Conservation (phyloP, 2,113 vertebrate genomes). For the Lasiurus cinereus region DNA sequence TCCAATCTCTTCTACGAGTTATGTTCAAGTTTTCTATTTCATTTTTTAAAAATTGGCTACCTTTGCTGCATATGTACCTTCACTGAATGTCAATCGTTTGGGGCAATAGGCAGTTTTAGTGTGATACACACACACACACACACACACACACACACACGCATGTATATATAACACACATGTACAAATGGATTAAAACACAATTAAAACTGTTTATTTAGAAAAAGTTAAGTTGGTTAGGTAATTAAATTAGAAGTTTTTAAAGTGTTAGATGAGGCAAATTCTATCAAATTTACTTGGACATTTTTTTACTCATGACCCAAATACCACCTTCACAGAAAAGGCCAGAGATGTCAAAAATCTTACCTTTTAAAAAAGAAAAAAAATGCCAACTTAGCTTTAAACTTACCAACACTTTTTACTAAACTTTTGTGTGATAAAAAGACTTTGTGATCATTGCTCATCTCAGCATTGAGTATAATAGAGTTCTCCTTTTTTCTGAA, state of each 20-base stretch:
- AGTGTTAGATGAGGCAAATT: neutral
- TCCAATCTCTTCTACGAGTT: neutral
- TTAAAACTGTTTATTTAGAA: neutral
- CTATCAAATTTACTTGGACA: neutral
- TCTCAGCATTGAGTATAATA: neutral
- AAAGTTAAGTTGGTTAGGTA: conserved; percentile 5
- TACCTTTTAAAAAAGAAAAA: conserved; percentile 40
- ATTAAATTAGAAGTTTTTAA: neutral
- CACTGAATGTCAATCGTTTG: neutral
- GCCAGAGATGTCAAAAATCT: neutral
- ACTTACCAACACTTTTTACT: neutral
- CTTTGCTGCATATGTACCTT: neutral
- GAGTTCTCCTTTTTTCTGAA: neutral
- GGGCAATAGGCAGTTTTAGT: neutral
- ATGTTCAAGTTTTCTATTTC: neutral
- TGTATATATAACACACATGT: neutral
- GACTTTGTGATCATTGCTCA: neutral
- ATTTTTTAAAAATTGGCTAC: neutral
- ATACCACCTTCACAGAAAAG: neutral
- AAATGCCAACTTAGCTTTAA: conserved; percentile 32
- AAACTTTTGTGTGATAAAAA: neutral
- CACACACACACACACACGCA: neutral
- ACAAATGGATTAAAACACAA: neutral
- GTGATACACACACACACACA: neutral
- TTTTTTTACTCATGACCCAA: neutral